phyloP scores from a whole-genome alignment of 2,113 vertebrate genomes.

The Callipepla californica region DNA sequence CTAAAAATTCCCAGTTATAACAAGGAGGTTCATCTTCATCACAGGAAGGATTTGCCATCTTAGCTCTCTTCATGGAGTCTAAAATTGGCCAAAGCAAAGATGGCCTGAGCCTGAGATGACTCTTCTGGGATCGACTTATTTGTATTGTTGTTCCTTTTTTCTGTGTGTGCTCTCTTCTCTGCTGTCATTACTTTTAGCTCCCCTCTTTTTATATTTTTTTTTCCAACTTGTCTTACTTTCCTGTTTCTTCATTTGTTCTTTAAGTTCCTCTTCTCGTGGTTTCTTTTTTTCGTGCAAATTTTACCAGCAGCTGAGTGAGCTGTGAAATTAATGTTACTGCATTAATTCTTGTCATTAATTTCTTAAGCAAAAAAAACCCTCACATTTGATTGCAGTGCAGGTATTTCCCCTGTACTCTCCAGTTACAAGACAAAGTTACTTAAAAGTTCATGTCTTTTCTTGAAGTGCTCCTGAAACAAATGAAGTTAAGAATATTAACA shows the following conservation, averaged over 20 bases:
- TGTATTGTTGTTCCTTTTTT: not conserved
- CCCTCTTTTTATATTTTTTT: rapidly evolving
- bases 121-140: not conserved
- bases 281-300: not conserved
- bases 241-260: not conserved
- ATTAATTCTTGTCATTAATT: not conserved
- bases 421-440: not conserved
- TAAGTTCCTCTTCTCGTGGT: not conserved
- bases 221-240: not conserved
- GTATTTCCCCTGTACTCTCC: not conserved
- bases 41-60: not conserved
- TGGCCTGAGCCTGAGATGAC: not conserved
- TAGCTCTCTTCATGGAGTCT: not conserved
- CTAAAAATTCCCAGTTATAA: not conserved
- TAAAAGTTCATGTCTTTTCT: not conserved
- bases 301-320: not conserved
- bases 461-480: not conserved
- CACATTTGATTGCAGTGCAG: not conserved
- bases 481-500: not conserved
- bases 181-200: not conserved
- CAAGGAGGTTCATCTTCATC: not conserved
- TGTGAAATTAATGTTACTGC: not conserved
- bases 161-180: rapidly evolving
- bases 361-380: not conserved
- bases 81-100: not conserved